Evolutionary conservation across 2,797 vertebrate species (phyloP).

Genomic region (Carcharodon carcharias): DNA sequence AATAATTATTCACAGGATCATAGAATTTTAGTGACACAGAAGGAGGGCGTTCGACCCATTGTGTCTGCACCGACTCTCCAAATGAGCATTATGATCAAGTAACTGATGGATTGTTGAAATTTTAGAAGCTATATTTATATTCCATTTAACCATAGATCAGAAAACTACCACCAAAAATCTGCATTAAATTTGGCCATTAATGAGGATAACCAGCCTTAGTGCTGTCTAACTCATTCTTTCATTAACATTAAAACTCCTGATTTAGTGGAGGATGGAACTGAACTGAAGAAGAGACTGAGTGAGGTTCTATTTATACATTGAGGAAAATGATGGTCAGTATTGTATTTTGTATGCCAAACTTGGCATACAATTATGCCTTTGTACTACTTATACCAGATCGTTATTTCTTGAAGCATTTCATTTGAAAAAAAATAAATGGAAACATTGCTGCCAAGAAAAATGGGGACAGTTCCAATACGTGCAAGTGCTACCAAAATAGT

Average conservation of each 20-base stretch:
- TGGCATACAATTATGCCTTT: background rate
- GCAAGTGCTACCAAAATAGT: background rate
- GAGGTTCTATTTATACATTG: background rate
- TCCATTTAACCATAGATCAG: background rate
- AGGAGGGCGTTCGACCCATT: too few species aligned
- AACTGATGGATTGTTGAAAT: background rate
- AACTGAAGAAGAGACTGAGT: background rate
- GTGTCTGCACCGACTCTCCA: too few species aligned
- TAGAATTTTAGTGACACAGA: too few species aligned
- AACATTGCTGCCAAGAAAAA: background rate
- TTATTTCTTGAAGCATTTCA: constrained; percentile 4
- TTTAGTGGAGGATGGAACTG: background rate
- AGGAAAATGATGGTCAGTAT: background rate
- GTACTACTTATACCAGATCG: background rate
- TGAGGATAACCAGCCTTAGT: background rate
- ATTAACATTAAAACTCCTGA: background rate
- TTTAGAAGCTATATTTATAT: background rate
- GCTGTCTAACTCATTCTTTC: background rate
- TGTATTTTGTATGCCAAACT: background rate
- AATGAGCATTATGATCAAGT: background rate
- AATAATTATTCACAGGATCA: background rate
- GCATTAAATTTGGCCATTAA: background rate
- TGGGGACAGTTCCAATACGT: background rate
- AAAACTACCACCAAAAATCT: background rate
- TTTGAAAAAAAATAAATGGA: background rate